Base-by-base conservation (phyloP, 2,113 vertebrate genomes). In the Channa argus region DNA sequence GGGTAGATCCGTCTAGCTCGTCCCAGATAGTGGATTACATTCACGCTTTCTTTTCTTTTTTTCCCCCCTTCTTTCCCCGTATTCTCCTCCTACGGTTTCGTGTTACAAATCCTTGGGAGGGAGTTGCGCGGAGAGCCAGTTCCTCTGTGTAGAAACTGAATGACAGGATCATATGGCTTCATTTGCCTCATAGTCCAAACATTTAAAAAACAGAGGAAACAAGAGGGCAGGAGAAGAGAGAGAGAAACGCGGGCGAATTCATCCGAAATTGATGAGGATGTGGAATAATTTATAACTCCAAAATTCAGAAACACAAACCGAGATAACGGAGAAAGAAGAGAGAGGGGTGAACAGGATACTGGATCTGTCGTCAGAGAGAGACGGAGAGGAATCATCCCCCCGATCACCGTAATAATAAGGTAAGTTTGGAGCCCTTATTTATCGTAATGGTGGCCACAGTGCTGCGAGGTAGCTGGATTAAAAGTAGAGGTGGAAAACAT, bases 131-230 rank as follows among this genome's bases (percentile, higher is more conserved):
- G 64, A 90, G 85, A 91, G 74, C 85, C 90, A 92, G 93, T 90
- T 91, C 68, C 84, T 89, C 88, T 83, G 86, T 89, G 91, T 80
- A 87, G 83, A 90, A 88, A 88, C 87, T 86, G 87, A 87, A 90
- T 92, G 92, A 94, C 92, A 92, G 91, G 91, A 90, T 93, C 93
- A 78, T 77, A 84, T 85, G 86, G 90, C 86, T 80, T 60, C 69
- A 79, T 90, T 80, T 78, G 74, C 77, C 44, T 58, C 38, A 5
- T 50, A 53, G 82, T 86, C 61, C 72, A 8, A 52, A 79, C 71
- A 14, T 77, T 70, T 73, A 51, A 41, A 66, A 46, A 73, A 53
- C 0, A 61, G 13, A 59, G 33, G 44, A 51, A 5, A 47, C 13
- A 24, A 52, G 52, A 63, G 52, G 6, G 11, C 53, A 84, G 44